Evolutionary conservation across 2,888 invertebrate species (phyloP).

Genomic region (Busseola fusca): DNA sequence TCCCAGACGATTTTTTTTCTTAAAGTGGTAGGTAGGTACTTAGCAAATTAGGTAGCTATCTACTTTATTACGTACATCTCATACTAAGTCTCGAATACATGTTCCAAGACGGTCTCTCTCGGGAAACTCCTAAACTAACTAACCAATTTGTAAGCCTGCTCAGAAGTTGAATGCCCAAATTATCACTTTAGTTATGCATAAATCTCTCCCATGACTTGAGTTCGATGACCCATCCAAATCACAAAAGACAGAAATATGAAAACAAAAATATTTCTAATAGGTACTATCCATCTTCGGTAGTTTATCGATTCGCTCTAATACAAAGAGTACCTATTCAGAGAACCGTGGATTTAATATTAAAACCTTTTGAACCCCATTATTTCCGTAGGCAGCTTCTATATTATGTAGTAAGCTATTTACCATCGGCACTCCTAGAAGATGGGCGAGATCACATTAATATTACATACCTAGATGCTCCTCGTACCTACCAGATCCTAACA

Average conservation of each 20-base stretch:
- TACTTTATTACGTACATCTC: background rate
- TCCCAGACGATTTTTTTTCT: background rate
- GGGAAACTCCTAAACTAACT: background rate
- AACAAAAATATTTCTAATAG: background rate
- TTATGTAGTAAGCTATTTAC: slow-evolving; percentile 33
- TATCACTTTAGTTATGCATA: slow-evolving; percentile 31
- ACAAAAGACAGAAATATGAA: slow-evolving; percentile 2
- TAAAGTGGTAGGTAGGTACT: background rate
- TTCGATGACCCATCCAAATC: slow-evolving; percentile 11
- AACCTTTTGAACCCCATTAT: slow-evolving; percentile 14
- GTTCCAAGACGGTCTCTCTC: background rate
- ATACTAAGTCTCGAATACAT: background rate
- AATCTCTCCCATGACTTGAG: slow-evolving; percentile 26
- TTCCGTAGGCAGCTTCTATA: slow-evolving; percentile 14
- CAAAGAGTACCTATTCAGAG: background rate
- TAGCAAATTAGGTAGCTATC: background rate
- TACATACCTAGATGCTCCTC: slow-evolving; percentile 33
- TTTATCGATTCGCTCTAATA: background rate
- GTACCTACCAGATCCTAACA: slow-evolving; percentile 28
- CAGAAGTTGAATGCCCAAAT: slow-evolving; percentile 17
- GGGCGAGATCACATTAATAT: slow-evolving; percentile 37
- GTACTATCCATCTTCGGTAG: background rate
- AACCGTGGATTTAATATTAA: slow-evolving; percentile 20
- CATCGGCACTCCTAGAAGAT: slow-evolving; percentile 23
- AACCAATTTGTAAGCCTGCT: slow-evolving; percentile 12